These are phyloP conservation scores for Chromoteleia sp. DNA, from an alignment of 2,888 invertebrate genomes.

Conservation along the genomic window DNA sequence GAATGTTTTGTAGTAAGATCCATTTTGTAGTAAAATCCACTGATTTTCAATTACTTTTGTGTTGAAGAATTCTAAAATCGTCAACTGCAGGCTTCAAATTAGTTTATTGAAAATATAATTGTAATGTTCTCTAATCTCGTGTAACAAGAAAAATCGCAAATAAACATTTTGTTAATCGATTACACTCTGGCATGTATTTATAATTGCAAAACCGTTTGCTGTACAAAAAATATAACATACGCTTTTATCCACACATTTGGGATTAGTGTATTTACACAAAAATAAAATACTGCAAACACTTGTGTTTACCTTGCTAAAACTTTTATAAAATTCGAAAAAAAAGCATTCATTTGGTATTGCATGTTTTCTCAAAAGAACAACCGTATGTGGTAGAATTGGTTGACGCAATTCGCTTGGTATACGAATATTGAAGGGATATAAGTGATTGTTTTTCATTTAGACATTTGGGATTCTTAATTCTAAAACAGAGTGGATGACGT, in stretches of 20 bases:
- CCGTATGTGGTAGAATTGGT: not conserved
- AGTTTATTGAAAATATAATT: not conserved
- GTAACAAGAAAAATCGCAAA: not conserved
- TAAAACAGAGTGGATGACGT: not conserved
- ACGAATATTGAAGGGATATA: not conserved
- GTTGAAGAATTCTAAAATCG: not conserved
- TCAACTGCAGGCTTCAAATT: not conserved
- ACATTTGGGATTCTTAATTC: constrained; percentile 14
- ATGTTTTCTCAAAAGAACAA: no score
- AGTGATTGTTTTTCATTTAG: constrained; percentile 17
- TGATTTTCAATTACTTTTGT: no score
- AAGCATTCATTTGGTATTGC: no score
- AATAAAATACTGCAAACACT: constrained; percentile 30
- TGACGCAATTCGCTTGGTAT: not conserved
- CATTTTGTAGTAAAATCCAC: no score
- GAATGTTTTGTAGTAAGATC: no score
- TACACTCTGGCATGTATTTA: constrained; percentile 5
- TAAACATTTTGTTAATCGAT: not conserved
- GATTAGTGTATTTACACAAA: constrained; percentile 13
- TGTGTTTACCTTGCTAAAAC: not conserved
- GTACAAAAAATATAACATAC: constrained; percentile 29
- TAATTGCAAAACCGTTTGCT: constrained; percentile 19
- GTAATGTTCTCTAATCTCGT: not conserved
- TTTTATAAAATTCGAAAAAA: not conserved
- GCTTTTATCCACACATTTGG: not conserved